Conservation (phyloP, 2,888 invertebrate genomes). For the Eristalis pertinax region DNA sequence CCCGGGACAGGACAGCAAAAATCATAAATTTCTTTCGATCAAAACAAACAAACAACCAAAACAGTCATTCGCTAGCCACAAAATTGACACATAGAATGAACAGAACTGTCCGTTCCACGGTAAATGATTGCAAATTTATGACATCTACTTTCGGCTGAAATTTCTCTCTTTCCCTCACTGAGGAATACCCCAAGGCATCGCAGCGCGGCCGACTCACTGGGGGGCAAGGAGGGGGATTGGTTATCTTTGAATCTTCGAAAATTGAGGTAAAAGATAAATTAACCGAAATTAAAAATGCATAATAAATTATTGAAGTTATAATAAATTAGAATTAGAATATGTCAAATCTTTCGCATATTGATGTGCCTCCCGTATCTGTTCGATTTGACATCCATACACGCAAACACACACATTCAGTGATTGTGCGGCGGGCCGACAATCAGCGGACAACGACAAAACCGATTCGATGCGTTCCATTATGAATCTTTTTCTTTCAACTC, state of each 20-base stretch:
- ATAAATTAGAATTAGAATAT: constrained; percentile 69
- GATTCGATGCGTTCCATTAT: neutral
- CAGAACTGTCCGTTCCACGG: constrained; percentile 25
- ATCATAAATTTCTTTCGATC: constrained; percentile 59
- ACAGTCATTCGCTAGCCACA: constrained; percentile 27
- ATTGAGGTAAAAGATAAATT: constrained; percentile 58
- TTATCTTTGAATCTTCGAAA: constrained; percentile 68
- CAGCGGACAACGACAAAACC: constrained; percentile 12
- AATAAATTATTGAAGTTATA: constrained; percentile 69
- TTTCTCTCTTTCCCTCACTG: constrained; percentile 3
- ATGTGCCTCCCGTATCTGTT: neutral
- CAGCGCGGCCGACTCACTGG: neutral
- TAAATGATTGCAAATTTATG: constrained; percentile 72
- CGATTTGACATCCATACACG: no score
- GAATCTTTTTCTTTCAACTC: neutral
- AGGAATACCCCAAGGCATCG: neutral
- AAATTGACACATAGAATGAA: constrained; percentile 13
- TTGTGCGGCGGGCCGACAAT: neutral
- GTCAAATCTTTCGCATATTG: constrained; percentile 51
- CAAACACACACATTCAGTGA: neutral
- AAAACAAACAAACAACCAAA: constrained; percentile 48
- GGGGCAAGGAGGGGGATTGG: neutral
- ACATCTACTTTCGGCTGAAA: constrained; percentile 58
- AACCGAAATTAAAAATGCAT: constrained; percentile 71
- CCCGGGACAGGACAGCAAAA: constrained; percentile 50